These are phyloP conservation scores for Telmatochromis bifrenatus DNA, from an alignment of 2,113 vertebrate species.

Conservation along the genomic window DNA sequence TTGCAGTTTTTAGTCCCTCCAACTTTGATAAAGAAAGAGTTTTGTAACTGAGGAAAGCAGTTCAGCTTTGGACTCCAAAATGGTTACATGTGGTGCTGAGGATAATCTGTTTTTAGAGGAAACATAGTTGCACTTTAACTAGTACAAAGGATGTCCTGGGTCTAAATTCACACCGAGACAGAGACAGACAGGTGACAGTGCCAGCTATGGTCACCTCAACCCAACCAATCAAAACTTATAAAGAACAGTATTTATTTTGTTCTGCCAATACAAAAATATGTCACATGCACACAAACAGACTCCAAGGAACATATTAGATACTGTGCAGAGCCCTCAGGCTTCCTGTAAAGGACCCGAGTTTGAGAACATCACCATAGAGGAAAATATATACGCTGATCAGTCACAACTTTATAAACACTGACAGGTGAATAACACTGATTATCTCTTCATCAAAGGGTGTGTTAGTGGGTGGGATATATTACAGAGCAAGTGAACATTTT, in stretches of 20 bases:
- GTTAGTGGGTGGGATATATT: not conserved
- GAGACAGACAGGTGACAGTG: not conserved
- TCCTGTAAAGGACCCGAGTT: not conserved
- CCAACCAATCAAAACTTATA: not conserved
- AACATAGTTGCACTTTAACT: not conserved
- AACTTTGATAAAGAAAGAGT: not conserved
- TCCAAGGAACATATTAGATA: rapidly evolving
- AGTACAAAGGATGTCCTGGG: not conserved
- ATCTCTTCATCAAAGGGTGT: rapidly evolving
- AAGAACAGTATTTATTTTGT: not conserved
- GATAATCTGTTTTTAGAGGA: not conserved
- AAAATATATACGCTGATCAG: not conserved
- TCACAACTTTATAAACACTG: not conserved
- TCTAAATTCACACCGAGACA: not conserved
- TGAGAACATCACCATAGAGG: not conserved
- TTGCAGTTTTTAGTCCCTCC: not conserved
- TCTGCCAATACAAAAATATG: rapidly evolving
- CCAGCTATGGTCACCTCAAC: not conserved
- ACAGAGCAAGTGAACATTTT: not conserved
- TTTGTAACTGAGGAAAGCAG: not conserved
- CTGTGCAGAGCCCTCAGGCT: not conserved
- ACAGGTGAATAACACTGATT: not conserved
- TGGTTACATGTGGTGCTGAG: not conserved
- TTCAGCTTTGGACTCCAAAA: not conserved
- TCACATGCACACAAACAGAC: not conserved